A percentile compares a stretch with the other conserved stretches of the same genome.
These are phyloP conservation scores for Albula glossodonta DNA, from an alignment of 2,113 vertebrate genomes.

Conservation along the genomic window DNA sequence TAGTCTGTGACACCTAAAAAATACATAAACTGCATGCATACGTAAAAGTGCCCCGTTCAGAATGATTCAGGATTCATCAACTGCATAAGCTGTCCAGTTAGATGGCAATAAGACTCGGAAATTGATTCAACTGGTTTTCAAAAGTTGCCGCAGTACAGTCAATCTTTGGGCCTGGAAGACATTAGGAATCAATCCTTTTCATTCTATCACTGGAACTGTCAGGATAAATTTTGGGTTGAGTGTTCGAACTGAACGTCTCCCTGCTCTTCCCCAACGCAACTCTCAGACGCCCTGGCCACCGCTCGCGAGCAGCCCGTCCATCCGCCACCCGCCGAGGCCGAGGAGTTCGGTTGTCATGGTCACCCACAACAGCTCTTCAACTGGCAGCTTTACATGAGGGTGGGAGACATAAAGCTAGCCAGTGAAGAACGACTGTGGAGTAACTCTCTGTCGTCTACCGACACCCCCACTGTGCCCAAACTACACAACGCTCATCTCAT, in stretches of 20 bases:
- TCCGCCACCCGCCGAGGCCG: slow-evolving; percentile 30
- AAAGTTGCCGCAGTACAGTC: slow-evolving; percentile 46
- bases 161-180: slow-evolving; percentile 43
- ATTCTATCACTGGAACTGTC: not conserved
- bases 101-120: slow-evolving; percentile 14
- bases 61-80: no score
- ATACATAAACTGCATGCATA: slow-evolving; percentile 46
- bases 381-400: slow-evolving; percentile 78
- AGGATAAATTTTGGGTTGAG: not conserved
- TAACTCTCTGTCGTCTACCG: slow-evolving; percentile 57
- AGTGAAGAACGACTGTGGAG: slow-evolving; percentile 85
- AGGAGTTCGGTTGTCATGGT: slow-evolving; percentile 69
- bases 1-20: slow-evolving; percentile 70
- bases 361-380: slow-evolving; percentile 86
- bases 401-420: slow-evolving; percentile 79
- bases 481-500: not conserved
- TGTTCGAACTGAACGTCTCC: not conserved
- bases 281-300: not conserved
- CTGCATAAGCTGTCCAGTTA: not conserved
- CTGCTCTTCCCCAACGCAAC: not conserved
- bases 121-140: slow-evolving; percentile 10
- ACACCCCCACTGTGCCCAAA: slow-evolving; percentile 13
- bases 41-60: slow-evolving; percentile 20
- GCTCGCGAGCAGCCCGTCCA: slow-evolving; percentile 5
- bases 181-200: not conserved